These are phyloP conservation scores for Ctenopoma kingsleyae DNA, from an alignment of 2,797 vertebrate genomes.

Conservation along the genomic window DNA sequence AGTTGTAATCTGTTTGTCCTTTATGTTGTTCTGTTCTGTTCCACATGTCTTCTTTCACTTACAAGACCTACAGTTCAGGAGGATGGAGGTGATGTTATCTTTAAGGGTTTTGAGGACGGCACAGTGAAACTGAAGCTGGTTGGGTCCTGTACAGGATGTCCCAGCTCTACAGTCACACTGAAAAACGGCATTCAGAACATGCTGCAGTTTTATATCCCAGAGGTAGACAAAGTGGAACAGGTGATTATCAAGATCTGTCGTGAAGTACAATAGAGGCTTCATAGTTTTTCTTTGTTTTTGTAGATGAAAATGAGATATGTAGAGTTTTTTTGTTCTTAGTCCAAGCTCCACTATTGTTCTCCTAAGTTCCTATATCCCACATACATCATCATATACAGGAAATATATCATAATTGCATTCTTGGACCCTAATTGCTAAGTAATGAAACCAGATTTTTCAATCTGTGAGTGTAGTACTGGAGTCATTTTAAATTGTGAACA, in stretches of 20 bases:
- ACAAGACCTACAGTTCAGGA: constrained; percentile 88
- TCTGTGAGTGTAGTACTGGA: not conserved
- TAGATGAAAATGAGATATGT: not conserved
- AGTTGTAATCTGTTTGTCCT: constrained; percentile 21
- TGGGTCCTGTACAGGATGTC: constrained; percentile 88
- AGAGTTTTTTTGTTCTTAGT: not conserved
- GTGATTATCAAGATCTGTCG: constrained; percentile 58
- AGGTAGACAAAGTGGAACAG: constrained; percentile 86
- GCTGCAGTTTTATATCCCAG: constrained; percentile 89
- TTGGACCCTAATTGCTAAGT: not conserved
- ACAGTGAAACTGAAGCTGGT: constrained; percentile 87
- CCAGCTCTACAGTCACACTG: constrained; percentile 86
- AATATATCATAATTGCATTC: not conserved
- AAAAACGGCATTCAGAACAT: constrained; percentile 89
- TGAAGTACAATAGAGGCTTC: not conserved
- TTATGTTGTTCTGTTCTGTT: constrained; percentile 29
- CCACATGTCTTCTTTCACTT: constrained; percentile 9
- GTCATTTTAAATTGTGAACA: not conserved
- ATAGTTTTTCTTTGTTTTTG: not conserved
- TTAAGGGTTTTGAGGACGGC: constrained; percentile 86
- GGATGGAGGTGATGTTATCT: constrained; percentile 88
- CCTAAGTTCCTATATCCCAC: not conserved
- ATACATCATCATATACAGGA: not conserved
- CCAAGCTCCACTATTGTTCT: not conserved
- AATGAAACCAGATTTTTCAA: not conserved